A percentile compares a stretch with the other conserved stretches of the same genome.
Conservation (phyloP, 2,113 vertebrate species). For the Amblyopsis rosae region DNA sequence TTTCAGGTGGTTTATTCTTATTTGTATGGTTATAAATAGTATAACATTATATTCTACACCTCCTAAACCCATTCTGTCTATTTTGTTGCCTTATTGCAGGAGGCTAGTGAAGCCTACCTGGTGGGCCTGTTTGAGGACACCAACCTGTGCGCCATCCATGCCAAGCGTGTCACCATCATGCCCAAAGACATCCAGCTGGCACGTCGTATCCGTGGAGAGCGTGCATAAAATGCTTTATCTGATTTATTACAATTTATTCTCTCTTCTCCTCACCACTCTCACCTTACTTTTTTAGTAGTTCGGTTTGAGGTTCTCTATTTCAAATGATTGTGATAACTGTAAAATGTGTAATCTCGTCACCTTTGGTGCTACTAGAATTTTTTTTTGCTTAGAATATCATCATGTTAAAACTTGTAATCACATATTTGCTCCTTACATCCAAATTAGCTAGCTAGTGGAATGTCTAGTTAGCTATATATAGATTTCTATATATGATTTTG, state of each 20-base stretch:
- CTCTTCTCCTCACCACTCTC: conserved; percentile 25
- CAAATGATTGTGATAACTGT: conserved; percentile 70
- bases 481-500: conserved; percentile 38
- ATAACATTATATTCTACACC: not conserved
- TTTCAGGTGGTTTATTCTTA: not conserved
- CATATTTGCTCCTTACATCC: conserved; percentile 34
- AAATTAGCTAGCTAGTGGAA: conserved; percentile 44
- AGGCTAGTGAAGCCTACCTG: conserved; percentile 61
- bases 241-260: conserved; percentile 42
- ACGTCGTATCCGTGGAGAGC: conserved; percentile 69
- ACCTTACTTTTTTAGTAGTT: conserved; percentile 58
- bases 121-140: conserved; percentile 64
- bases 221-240: conserved; percentile 63
- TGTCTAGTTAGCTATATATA: conserved; percentile 34
- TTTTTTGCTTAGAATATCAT: conserved; percentile 59
- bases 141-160: conserved; percentile 64
- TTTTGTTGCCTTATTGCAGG: conserved; percentile 39
- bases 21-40: not conserved
- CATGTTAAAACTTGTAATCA: conserved; percentile 50
- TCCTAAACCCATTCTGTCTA: not conserved
- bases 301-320: conserved; percentile 67
- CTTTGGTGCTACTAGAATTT: conserved; percentile 70
- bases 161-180: conserved; percentile 65
- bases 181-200: conserved; percentile 71
- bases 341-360: conserved; percentile 68